Evolutionary conservation across 2,113 vertebrate genomes (phyloP).

Genomic region (Protobothrops mucrosquamatus): DNA sequence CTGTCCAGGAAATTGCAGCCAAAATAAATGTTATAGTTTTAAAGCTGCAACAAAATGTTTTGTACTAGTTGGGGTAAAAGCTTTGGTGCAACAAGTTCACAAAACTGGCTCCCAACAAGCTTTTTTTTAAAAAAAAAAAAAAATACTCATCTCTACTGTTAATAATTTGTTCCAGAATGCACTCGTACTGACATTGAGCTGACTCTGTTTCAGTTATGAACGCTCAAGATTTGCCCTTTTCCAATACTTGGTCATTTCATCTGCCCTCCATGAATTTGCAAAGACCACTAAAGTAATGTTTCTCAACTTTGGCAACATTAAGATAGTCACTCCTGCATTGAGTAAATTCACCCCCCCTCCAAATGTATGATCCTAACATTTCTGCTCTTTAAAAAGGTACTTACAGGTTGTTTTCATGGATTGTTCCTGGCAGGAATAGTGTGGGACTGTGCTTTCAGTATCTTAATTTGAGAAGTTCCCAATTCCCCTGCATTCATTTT

Average conservation of each 20-base stretch:
- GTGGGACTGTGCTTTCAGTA: background rate
- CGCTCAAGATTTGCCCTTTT: background rate
- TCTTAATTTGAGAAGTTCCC: background rate
- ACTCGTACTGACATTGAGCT: background rate
- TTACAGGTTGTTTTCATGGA: background rate
- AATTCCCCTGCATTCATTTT: background rate
- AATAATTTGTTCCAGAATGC: background rate
- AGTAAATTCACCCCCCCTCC: background rate
- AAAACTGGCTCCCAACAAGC: background rate
- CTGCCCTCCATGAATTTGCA: background rate
- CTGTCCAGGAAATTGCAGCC: background rate
- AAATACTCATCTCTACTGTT: background rate
- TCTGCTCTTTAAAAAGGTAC: background rate
- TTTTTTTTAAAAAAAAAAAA: background rate
- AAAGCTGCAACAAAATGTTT: background rate
- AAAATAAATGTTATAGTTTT: background rate
- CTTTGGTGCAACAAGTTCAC: background rate
- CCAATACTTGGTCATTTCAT: background rate
- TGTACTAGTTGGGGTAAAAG: background rate
- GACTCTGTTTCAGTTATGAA: background rate
- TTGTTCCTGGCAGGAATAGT: background rate
- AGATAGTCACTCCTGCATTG: background rate
- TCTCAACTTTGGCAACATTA: background rate
- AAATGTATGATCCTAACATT: background rate
- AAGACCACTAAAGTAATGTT: background rate